A percentile compares a stretch with the other conserved stretches of the same genome.
Evolutionary conservation across 2,797 vertebrate species (phyloP).

Genomic region (Sylvia borin): DNA sequence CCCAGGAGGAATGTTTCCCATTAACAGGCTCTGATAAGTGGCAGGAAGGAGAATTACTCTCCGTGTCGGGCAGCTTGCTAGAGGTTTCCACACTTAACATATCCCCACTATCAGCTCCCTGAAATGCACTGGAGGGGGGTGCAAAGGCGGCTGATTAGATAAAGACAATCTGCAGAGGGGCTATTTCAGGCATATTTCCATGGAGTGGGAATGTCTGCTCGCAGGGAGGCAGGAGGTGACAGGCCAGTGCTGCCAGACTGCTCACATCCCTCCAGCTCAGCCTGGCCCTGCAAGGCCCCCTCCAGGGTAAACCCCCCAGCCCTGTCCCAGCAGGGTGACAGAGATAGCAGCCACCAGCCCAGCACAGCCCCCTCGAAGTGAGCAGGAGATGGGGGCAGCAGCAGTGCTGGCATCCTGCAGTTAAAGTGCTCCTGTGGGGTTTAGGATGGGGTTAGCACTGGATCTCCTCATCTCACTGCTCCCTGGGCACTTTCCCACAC

Average conservation of each 20-base stretch:
- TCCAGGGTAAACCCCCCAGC: background rate
- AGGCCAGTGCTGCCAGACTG: background rate
- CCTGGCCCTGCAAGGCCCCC: background rate
- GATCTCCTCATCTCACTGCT: background rate
- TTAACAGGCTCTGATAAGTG: constrained; percentile 63
- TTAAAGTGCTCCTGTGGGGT: background rate
- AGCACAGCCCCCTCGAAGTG: background rate
- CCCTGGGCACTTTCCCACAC: background rate
- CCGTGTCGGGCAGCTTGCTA: background rate
- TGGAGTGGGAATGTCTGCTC: constrained; percentile 8
- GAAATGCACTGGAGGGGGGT: constrained; percentile 41
- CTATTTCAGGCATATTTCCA: constrained; percentile 81
- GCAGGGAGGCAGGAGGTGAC: constrained; percentile 23
- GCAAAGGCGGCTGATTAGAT: constrained; percentile 77
- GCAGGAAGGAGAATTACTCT: constrained; percentile 66
- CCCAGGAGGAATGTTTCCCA: constrained; percentile 55
- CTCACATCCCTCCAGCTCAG: background rate
- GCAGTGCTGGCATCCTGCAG: background rate
- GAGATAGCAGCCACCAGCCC: background rate
- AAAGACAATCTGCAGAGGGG: constrained; percentile 73
- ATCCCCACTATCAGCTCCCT: constrained; percentile 54
- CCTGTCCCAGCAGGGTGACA: background rate
- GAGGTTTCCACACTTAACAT: constrained; percentile 67
- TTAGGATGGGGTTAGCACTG: background rate
- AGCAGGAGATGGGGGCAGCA: background rate